These are phyloP conservation scores for Elymnias hypermnestra DNA, from an alignment of 1,140 invertebrate genomes.

Conservation along the genomic window DNA sequence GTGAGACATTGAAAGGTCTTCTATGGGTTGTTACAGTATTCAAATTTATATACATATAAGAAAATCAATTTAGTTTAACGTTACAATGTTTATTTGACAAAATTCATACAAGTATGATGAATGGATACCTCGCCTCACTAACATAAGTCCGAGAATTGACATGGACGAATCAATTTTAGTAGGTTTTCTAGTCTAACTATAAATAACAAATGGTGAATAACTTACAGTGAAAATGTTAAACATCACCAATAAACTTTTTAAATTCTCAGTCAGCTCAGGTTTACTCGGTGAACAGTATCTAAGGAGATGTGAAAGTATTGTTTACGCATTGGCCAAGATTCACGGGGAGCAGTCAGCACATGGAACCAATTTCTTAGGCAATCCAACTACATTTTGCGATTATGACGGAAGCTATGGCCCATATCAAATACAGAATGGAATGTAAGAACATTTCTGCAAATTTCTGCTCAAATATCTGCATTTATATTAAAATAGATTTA, in stretches of 20 bases:
- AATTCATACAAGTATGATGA: no score
- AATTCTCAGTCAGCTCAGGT: slow-evolving; percentile 44
- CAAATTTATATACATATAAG: no score
- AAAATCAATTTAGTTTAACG: no score
- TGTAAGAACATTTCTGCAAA: slow-evolving; percentile 49
- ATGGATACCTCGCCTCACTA: no score
- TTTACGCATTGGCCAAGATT: slow-evolving; percentile 64
- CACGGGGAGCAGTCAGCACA: slow-evolving; percentile 69
- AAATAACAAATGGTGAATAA: no score
- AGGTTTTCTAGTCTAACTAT: no score
- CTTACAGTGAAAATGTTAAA: not conserved
- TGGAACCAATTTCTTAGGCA: slow-evolving; percentile 66
- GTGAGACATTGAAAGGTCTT: slow-evolving; percentile 31
- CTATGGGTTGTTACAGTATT: slow-evolving; percentile 7
- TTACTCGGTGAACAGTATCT: slow-evolving; percentile 73
- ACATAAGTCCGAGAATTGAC: no score
- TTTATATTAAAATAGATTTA: no score
- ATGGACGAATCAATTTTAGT: no score
- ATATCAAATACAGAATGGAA: slow-evolving; percentile 69
- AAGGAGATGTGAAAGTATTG: slow-evolving; percentile 77
- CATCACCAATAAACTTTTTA: not conserved
- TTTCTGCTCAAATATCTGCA: no score
- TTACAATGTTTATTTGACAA: no score
- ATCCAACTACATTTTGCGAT: slow-evolving; percentile 71
- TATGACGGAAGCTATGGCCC: slow-evolving; percentile 78